Conservation (phyloP, 2,113 vertebrate genomes). For the Reinhardtius hippoglossoides region DNA sequence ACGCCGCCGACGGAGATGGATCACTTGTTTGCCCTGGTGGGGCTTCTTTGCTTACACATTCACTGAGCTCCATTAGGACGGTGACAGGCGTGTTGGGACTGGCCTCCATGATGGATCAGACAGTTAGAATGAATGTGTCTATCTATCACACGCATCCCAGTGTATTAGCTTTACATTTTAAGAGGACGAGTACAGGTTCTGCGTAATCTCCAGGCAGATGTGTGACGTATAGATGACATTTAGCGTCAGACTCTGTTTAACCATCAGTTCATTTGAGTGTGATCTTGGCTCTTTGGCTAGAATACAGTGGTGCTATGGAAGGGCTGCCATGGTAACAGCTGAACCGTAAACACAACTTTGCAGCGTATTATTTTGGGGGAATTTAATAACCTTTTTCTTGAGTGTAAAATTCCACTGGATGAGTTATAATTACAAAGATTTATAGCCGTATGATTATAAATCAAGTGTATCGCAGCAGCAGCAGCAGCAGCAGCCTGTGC, state of each 20-base stretch:
- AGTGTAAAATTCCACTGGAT: slow-evolving; percentile 20
- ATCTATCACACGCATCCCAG: slow-evolving; percentile 1
- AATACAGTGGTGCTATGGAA: neutral
- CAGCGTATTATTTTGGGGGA: neutral
- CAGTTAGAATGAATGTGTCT: slow-evolving; percentile 19
- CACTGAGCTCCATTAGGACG: slow-evolving; percentile 50
- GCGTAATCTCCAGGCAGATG: slow-evolving; percentile 23
- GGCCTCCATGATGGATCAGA: slow-evolving; percentile 42
- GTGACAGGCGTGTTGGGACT: slow-evolving; percentile 30
- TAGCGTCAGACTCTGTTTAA: slow-evolving; percentile 25
- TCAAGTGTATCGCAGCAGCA: slow-evolving; percentile 5
- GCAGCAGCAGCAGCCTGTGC: neutral
- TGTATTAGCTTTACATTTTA: slow-evolving; percentile 32
- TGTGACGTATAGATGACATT: slow-evolving; percentile 42
- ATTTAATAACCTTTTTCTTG: slow-evolving; percentile 15
- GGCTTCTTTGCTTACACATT: slow-evolving; percentile 53
- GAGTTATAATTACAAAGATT: slow-evolving; percentile 11
- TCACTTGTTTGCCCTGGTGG: slow-evolving; percentile 52
- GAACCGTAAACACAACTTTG: neutral
- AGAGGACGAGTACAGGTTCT: slow-evolving; percentile 26
- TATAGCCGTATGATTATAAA: slow-evolving; percentile 15
- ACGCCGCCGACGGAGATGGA: slow-evolving; percentile 34
- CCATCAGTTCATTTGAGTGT: slow-evolving; percentile 36
- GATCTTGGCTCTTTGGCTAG: slow-evolving; percentile 2
- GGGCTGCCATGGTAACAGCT: neutral